Evolutionary conservation across 1,140 invertebrate genomes (phyloP).

Genomic region (Panagrolaimus sp.): DNA sequence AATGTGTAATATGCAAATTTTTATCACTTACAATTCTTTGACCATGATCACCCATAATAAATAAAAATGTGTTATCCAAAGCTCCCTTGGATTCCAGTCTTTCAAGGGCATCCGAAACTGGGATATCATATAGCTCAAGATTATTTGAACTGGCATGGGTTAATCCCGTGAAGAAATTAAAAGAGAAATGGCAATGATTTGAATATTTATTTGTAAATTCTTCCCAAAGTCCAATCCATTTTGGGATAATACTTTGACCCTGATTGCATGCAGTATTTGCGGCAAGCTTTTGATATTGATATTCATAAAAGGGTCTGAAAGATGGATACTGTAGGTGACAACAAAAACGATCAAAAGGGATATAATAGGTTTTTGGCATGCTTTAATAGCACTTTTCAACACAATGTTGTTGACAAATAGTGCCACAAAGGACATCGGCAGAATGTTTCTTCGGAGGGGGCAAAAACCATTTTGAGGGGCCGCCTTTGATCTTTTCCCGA

Average conservation of each 20-base stretch:
- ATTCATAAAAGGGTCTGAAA: slow-evolving; percentile 38
- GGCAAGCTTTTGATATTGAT: slow-evolving; percentile 29
- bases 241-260: slow-evolving; percentile 23
- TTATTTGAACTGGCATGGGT: slow-evolving; percentile 46
- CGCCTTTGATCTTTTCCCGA: too few species aligned
- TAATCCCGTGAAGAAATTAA: slow-evolving; percentile 50
- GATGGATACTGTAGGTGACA: background rate
- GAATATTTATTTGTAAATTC: slow-evolving; percentile 34
- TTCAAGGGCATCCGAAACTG: slow-evolving; percentile 26
- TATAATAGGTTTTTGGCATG: background rate
- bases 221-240: slow-evolving; percentile 46
- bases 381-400: background rate
- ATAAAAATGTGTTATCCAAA: slow-evolving; percentile 60
- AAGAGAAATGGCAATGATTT: slow-evolving; percentile 49
- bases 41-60: slow-evolving; percentile 62
- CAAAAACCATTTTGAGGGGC: too few species aligned
- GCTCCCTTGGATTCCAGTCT: slow-evolving; percentile 25
- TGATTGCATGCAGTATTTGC: slow-evolving; percentile 30
- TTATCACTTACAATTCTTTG: slow-evolving; percentile 42
- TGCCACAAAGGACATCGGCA: too few species aligned
- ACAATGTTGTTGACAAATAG: background rate
- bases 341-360: background rate
- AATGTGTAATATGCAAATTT: background rate
- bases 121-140: slow-evolving; percentile 38
- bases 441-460: too few species aligned